Percentiles rank a stretch among this genome's conserved stretches.
Conservation (phyloP, 1,140 invertebrate species). For the Neodiprion pinetum region DNA sequence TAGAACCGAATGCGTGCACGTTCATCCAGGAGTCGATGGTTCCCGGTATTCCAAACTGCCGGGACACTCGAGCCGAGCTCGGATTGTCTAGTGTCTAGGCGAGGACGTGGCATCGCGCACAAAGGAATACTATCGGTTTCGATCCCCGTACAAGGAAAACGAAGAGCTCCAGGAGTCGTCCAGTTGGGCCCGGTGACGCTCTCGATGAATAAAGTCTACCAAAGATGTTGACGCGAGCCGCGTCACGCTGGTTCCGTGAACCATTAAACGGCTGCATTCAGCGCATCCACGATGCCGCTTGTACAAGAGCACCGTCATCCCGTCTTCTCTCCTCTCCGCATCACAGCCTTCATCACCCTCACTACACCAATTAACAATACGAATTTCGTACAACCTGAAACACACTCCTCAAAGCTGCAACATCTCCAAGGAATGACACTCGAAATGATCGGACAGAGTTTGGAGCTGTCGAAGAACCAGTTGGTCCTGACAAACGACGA, state of each 20-base stretch:
- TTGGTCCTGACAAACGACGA: no score
- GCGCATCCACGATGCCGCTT: not conserved
- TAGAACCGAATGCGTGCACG: no score
- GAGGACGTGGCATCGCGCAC: not conserved
- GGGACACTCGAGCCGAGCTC: not conserved
- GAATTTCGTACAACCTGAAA: no score
- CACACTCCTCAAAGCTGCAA: not conserved
- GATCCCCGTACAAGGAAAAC: not conserved
- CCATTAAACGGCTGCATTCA: constrained; percentile 9
- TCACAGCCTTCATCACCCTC: no score
- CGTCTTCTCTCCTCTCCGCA: not conserved
- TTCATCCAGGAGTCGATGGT: not conserved
- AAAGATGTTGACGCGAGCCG: constrained; percentile 2
- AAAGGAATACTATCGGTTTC: not conserved
- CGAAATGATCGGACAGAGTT: not conserved
- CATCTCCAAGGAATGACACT: not conserved
- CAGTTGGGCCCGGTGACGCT: not conserved
- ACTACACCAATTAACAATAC: no score
- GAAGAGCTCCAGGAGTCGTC: not conserved
- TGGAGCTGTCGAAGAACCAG: not conserved
- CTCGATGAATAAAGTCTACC: not conserved
- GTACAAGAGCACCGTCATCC: not conserved
- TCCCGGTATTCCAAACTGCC: not conserved
- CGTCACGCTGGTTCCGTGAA: constrained; percentile 12
- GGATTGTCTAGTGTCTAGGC: not conserved